These are phyloP conservation scores for Proctacanthus coquilletti DNA, from an alignment of 1,140 invertebrate species.

Conservation along the genomic window DNA sequence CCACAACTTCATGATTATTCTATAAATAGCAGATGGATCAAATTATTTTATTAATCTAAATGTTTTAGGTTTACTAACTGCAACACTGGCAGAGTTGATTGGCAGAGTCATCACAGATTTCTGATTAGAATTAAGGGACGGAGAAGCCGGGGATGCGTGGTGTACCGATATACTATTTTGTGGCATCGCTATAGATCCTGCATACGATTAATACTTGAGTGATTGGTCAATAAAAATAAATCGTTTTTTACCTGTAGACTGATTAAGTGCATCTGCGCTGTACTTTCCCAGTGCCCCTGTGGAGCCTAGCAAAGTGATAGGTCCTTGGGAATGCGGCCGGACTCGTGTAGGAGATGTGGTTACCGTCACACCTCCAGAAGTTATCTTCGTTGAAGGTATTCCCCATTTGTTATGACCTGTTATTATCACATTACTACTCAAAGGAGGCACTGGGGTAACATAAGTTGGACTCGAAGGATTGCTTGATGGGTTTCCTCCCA, in stretches of 20 bases:
- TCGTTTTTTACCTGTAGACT: constrained; percentile 17
- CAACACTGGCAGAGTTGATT: constrained; percentile 10
- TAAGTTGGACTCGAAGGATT: constrained; percentile 15
- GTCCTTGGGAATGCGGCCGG: constrained; percentile 34
- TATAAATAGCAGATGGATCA: no score
- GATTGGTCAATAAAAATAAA: neutral
- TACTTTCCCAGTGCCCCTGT: constrained; percentile 26
- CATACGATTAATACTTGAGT: neutral
- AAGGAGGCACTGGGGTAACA: constrained; percentile 25
- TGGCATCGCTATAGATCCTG: constrained; percentile 9
- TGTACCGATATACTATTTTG: constrained; percentile 26
- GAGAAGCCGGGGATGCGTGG: constrained; percentile 26
- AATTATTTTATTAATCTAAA: neutral
- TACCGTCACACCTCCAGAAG: constrained; percentile 47
- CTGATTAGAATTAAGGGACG: constrained; percentile 20
- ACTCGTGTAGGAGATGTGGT: constrained; percentile 38
- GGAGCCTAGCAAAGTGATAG: constrained; percentile 29
- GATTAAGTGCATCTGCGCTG: constrained; percentile 26
- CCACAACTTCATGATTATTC: constrained; percentile 21
- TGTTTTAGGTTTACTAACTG: neutral
- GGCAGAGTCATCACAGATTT: constrained; percentile 29
- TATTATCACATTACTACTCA: constrained; percentile 31
- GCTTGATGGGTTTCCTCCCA: constrained; percentile 13
- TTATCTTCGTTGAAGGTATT: constrained; percentile 31
- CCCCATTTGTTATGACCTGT: constrained; percentile 34